Evolutionary conservation across 2,797 vertebrate species (phyloP), one percentile per base, ranked within the genome.

Genomic region (Enteromius radiatus): DNA sequence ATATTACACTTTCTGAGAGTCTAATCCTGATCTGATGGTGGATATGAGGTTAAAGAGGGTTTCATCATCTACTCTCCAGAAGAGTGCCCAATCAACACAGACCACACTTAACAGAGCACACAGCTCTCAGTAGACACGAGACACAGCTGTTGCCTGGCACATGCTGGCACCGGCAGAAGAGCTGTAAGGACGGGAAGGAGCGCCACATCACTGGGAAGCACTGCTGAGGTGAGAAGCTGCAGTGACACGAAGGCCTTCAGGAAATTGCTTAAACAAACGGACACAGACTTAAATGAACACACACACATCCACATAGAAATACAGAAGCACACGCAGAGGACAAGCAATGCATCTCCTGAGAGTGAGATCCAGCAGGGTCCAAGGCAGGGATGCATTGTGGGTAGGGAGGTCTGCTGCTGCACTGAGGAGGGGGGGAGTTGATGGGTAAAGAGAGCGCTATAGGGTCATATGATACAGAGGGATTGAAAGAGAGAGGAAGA

Each of bases 361-460:
- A 83, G 59, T 11, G 83, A 69, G 65, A 77, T 86, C 79, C 73
- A 73, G 81, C n/a, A 70, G 41, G 52, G 74, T 77, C 81, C 64
- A 73, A 65, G 59, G 54, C 45, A 78, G 80, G 31, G 64, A 83
- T 76, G 81, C 80, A 82, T 61, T 70, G 79, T 80, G 78, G 75
- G 78, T 82, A 67, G 81, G 38, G 69, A 59, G 68, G 65, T n/a
- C 74, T 86, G 82, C 77, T 88, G 84, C 83, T 77, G 84, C 33
- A 67, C 78, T 82, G 75, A 77, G 56, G 54, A 54, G 31, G 41
- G 19, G 68, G 67, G 3, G 43, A n/a, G 69, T 69, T 74, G 43
- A 65, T 75, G 80, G 49, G 85, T 68, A 71, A 56, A 64, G 38
- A 74, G 36, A 61, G 61, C 19, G 31, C 82, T 61, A 67, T 61